phyloP scores from a whole-genome alignment of 2,113 vertebrate genomes.

The Rattus norvegicus region DNA sequence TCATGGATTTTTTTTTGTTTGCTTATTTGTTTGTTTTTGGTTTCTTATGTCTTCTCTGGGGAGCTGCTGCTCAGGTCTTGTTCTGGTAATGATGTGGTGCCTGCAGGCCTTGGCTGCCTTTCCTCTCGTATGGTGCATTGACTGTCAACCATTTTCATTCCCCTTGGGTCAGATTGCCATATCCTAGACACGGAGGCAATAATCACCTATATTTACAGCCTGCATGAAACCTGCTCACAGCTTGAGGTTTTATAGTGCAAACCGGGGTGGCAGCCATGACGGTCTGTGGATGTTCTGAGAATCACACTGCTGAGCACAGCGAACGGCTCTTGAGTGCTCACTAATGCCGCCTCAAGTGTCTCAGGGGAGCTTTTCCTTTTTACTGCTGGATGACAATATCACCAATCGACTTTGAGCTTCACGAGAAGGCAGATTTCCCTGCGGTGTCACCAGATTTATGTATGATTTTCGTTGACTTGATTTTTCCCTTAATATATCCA shows the following conservation, averaged over 20 bases:
- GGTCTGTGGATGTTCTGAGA: slow-evolving; percentile 63
- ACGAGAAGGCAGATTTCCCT: slow-evolving; percentile 25
- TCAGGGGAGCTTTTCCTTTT: slow-evolving; percentile 56
- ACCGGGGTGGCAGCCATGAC: slow-evolving; percentile 45
- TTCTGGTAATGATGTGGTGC: slow-evolving; percentile 52
- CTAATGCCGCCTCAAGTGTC: slow-evolving; percentile 52
- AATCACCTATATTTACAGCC: slow-evolving; percentile 75
- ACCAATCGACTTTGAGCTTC: background rate
- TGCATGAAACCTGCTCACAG: slow-evolving; percentile 56
- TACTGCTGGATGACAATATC: background rate
- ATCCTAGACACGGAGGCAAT: slow-evolving; percentile 70
- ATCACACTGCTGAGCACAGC: slow-evolving; percentile 29
- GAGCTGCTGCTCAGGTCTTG: background rate
- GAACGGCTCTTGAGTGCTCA: slow-evolving; percentile 59
- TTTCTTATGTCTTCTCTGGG: slow-evolving; percentile 25
- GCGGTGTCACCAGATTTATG: background rate
- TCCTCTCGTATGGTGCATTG: background rate
- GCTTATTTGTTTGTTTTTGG: background rate
- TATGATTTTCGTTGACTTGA: slow-evolving; percentile 47
- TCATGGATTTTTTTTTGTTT: background rate
- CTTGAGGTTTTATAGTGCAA: slow-evolving; percentile 64
- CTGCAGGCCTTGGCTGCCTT: background rate
- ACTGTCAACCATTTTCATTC: slow-evolving; percentile 53
- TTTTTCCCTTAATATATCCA: slow-evolving; percentile 1
- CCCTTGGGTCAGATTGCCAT: slow-evolving; percentile 51